phyloP scores from a whole-genome alignment of 2,113 vertebrate species.

The Lichenostomus cassidix region DNA sequence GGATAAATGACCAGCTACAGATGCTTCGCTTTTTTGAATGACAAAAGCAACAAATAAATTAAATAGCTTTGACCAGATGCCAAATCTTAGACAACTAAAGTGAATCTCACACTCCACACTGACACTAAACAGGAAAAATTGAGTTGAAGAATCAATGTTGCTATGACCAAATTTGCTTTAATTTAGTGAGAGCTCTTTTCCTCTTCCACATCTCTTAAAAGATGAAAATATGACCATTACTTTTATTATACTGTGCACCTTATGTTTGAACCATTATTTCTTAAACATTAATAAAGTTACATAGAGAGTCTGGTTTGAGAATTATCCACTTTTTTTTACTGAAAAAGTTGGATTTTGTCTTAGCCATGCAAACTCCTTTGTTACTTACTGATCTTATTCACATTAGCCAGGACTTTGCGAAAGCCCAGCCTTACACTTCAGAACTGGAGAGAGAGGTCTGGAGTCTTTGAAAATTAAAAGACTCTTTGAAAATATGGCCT shows the following conservation, averaged over 20 bases:
- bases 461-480: not conserved
- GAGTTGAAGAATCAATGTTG: not conserved
- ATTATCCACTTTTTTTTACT: not conserved
- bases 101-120: not conserved
- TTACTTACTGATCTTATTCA: not conserved
- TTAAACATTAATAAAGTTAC: not conserved
- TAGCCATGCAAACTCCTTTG: not conserved
- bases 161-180: not conserved
- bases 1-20: not conserved
- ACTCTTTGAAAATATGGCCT: not conserved
- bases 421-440: not conserved
- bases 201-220: not conserved
- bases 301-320: not conserved
- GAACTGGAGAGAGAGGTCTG: not conserved
- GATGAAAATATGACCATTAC: not conserved
- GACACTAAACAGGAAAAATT: not conserved
- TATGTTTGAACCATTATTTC: not conserved
- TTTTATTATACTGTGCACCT: not conserved
- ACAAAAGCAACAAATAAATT: not conserved
- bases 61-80: not conserved
- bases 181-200: not conserved
- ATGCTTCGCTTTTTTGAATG: not conserved
- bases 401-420: not conserved
- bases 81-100: not conserved
- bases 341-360: not conserved